A percentile compares a stretch with the other conserved stretches of the same genome.
These are phyloP conservation scores for Poeciliopsis retropinna DNA, from an alignment of 2,113 vertebrate genomes.

Conservation along the genomic window DNA sequence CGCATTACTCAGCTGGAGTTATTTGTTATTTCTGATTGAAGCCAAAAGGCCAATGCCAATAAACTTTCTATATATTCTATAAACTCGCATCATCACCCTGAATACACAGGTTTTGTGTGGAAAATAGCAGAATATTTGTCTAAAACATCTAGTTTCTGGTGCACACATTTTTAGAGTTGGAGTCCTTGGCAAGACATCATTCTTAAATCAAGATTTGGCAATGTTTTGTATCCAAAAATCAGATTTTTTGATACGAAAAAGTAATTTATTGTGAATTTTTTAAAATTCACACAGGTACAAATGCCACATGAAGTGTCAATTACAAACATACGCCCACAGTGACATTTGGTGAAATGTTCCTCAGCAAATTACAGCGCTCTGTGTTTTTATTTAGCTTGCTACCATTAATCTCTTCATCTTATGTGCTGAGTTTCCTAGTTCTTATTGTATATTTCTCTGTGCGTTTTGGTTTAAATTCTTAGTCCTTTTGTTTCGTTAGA, in stretches of 20 bases:
- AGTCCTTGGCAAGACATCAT: not conserved
- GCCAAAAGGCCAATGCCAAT: not conserved
- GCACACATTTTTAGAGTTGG: not conserved
- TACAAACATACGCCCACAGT: too few relatives aligned
- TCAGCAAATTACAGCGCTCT: too few relatives aligned
- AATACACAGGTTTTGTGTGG: not conserved
- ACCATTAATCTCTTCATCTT: too few relatives aligned
- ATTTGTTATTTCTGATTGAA: not conserved
- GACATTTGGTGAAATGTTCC: too few relatives aligned
- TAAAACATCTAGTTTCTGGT: not conserved
- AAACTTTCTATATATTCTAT: not conserved
- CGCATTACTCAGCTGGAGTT: conserved; percentile 2
- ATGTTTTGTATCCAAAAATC: too few relatives aligned
- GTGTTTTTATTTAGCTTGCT: too few relatives aligned
- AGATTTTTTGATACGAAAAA: not conserved
- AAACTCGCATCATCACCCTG: not conserved
- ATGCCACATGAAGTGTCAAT: not conserved
- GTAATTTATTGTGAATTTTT: not conserved
- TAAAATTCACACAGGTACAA: not conserved
- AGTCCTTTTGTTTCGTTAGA: too few relatives aligned
- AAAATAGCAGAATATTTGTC: not conserved
- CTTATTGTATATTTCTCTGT: too few relatives aligned
- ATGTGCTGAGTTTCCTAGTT: too few relatives aligned
- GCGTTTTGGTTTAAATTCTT: too few relatives aligned
- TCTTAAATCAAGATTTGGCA: too few relatives aligned